Evolutionary conservation across 2,113 vertebrate species (phyloP), one percentile per base, ranked within the genome.

Genomic region (Nesoenas mayeri): DNA sequence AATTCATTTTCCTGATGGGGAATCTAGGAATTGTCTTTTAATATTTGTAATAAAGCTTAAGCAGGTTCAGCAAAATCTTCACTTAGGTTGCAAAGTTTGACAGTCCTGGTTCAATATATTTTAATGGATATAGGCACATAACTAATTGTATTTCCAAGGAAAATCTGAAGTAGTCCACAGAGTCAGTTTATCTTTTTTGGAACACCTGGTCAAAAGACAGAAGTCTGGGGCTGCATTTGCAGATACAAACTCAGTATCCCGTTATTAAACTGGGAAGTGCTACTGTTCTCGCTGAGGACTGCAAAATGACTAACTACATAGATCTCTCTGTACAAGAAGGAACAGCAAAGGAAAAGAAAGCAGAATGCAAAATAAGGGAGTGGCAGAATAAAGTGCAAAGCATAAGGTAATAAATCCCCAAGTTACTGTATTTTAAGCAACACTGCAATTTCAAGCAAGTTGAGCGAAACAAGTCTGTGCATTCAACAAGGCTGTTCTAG

Each of bases 21-120:
- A 96, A 70, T 85, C 38, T 20, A 87, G 66, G 64, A 95, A 86
- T 94, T 61, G 40, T 79, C 56, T 88, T 92, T 95, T 84, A 91
- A 53, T 91, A 44, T 82, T 82, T 93, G 77, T 48, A 89, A 62
- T 67, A 88, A 89, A 79, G 25, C 70, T 80, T 89, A 97, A 72
- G 75, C 85, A 91, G n/a, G 61, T 86, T 95, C 48, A 74, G 66
- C 34, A 82, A 95, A 74, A 82, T 32, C 89, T 88, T 95, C 31
- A 57, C 24, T 94, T 83, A 74, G 78, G 79, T 10, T 94, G 50
- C 42, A 44, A 85, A 91, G 61, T 65, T 58, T 94, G 72, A 18
- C 29, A 69, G 44, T 88, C 79, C 48, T 85, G 22, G 13, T 73
- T 79, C 38, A 85, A 38, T 58, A 18, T 88, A 51, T 88, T 80